phyloP scores from a whole-genome alignment of 2,113 vertebrate genomes.

The Pelvicachromis taeniatus region DNA sequence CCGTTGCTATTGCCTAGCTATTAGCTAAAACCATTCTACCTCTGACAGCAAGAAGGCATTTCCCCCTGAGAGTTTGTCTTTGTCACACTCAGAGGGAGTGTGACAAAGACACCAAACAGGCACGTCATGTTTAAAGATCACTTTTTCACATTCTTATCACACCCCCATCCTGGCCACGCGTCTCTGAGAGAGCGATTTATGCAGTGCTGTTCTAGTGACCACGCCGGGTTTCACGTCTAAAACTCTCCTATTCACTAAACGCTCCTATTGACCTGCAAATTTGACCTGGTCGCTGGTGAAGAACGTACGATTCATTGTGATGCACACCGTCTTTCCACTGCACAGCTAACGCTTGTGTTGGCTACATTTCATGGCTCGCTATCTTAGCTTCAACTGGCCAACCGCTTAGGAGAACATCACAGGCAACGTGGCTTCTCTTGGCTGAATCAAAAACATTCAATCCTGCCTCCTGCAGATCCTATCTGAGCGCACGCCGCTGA shows the following conservation, averaged over 20 bases:
- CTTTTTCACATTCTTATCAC: neutral
- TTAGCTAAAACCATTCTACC: neutral
- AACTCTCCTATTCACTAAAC: neutral
- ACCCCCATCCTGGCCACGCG: neutral
- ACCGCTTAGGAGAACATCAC: slow-evolving; percentile 24
- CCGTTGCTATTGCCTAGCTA: neutral
- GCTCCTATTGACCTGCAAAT: neutral
- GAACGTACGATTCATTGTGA: neutral
- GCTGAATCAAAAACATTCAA: slow-evolving; percentile 57
- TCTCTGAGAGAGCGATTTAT: no score
- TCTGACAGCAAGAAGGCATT: neutral
- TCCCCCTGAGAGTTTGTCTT: neutral
- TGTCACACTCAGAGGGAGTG: no score
- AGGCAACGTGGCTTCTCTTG: slow-evolving; percentile 19
- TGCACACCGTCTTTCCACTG: slow-evolving; percentile 2
- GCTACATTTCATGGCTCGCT: neutral
- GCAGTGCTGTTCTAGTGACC: no score
- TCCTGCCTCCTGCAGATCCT: slow-evolving; percentile 58
- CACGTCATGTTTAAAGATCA: neutral
- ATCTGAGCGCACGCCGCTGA: slow-evolving; percentile 48
- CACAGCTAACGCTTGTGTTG: slow-evolving; percentile 11
- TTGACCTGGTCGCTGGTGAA: neutral
- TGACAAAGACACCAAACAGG: no score
- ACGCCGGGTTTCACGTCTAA: neutral
- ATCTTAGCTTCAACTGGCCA: slow-evolving; percentile 19